A percentile compares a stretch with the other conserved stretches of the same genome.
Evolutionary conservation across 2,888 invertebrate genomes (phyloP).

Genomic region (Synergus umbraculus): DNA sequence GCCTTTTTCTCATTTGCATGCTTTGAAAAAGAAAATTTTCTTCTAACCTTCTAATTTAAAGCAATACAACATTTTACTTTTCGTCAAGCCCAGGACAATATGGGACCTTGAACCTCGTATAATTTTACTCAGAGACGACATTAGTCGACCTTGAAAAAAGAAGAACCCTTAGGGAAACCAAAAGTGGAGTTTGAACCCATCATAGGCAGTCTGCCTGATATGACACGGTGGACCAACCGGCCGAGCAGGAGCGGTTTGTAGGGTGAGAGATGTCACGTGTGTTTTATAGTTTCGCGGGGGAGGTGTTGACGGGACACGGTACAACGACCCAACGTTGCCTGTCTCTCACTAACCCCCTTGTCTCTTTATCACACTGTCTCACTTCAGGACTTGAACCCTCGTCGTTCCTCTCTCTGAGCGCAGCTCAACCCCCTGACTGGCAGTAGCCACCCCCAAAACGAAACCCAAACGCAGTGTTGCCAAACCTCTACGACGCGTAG

Average conservation of each 20-base stretch:
- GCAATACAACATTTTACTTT: not conserved
- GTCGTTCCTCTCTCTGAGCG: conserved; percentile 63
- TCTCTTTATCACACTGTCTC: conserved; percentile 49
- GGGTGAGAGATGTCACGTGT: conserved; percentile 72
- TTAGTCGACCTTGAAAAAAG: conserved; percentile 10
- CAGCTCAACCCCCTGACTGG: conserved; percentile 68
- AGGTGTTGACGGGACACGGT: conserved; percentile 74
- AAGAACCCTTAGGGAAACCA: not conserved
- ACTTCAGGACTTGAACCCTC: conserved; percentile 43
- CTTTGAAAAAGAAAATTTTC: not conserved
- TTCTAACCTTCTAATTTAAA: not conserved
- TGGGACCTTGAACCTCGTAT: not conserved
- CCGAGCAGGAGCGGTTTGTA: conserved; percentile 50
- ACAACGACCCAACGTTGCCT: conserved; percentile 70
- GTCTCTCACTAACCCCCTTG: conserved; percentile 56
- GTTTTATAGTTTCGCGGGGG: conserved; percentile 74
- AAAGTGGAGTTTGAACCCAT: conserved; percentile 46
- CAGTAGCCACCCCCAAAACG: conserved; percentile 65
- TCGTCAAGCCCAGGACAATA: not conserved
- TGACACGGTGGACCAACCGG: conserved; percentile 56
- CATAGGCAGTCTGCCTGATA: conserved; percentile 55
- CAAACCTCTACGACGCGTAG: conserved; percentile 73
- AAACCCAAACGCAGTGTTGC: conserved; percentile 74
- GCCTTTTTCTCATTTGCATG: not conserved
- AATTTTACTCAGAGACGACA: not conserved